Base-by-base conservation (phyloP, 2,113 vertebrate genomes). In the Forbesichthys papilliferus region DNA sequence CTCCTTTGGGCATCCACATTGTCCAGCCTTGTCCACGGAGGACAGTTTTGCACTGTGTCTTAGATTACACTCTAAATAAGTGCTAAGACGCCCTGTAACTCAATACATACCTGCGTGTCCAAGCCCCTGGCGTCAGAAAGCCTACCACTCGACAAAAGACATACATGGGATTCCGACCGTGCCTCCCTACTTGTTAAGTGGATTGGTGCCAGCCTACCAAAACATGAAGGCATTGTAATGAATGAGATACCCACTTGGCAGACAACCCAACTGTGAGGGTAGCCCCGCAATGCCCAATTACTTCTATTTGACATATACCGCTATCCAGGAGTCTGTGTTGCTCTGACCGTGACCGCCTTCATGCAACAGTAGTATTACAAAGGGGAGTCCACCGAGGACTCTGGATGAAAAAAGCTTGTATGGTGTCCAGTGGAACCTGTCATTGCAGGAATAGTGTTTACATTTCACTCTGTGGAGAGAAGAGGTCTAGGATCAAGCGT, bases 111-210 rank as follows among this genome's bases (percentile, higher is more conserved):
- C 92, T 95, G 93, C 91, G 93, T 92, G 92, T 93, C 93, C 93
- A 93, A 92, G 61, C 92, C 92, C 82, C 86, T 94, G 94, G 95
- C 94, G 94, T 95, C 95, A 94, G 92, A 84, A 88, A 90, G 93
- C 94, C 93, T 93, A 36, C 90, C 84, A 74, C 91, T 91, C 84
- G 81, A 89, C 92, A 91, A 85, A 85, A 91, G 88, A 94, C 94
- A 96, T 95, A 95, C 93, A 93, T 94, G 92, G 92, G 92, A 95
- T 96, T 95, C 94, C 94, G 92, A 83, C 92, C 93, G 0, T 91
- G 91, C 93, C 89, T 93, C 90, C 90, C 92, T 71, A 78, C 91
- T 92, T 90, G 82, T 87, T 93, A 93, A 94, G 92, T 91, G 92
- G 90, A 87, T 90, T 91, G 88, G 86, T 91, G 90, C 86, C 90